Conservation (phyloP, 2,888 invertebrate genomes). For the Uropetala carovei region DNA sequence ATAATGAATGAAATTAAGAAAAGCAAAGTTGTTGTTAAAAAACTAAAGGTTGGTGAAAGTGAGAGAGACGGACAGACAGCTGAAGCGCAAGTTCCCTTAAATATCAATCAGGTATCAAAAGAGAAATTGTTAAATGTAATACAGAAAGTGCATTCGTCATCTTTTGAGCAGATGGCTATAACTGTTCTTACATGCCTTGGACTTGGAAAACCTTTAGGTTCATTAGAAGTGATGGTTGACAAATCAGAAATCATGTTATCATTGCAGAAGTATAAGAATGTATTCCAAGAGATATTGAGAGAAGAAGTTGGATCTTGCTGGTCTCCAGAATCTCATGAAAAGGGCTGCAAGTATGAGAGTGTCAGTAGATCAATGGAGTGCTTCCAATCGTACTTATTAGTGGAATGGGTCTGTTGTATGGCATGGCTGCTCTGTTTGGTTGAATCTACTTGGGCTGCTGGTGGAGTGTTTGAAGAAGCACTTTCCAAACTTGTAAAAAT, state of each 20-base stretch:
- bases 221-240: background rate
- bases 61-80: background rate
- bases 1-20: background rate
- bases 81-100: too few species aligned
- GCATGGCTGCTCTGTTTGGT: constrained; percentile 77
- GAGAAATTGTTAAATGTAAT: background rate
- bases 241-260: background rate
- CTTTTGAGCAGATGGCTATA: constrained; percentile 3
- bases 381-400: constrained; percentile 76
- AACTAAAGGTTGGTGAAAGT: background rate
- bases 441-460: constrained; percentile 72
- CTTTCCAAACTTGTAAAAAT: constrained; percentile 68
- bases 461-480: constrained; percentile 72
- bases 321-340: background rate
- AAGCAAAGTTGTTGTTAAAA: background rate
- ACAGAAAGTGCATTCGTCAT: background rate
- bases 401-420: constrained; percentile 78
- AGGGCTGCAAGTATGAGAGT: constrained; percentile 65
- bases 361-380: constrained; percentile 72
- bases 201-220: constrained; percentile 6
- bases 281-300: constrained; percentile 59
- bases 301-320: constrained; percentile 53
- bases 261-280: constrained; percentile 25
- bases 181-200: constrained; percentile 36
- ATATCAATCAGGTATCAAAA: background rate